Percentiles rank a stretch among this genome's conserved stretches.
These are phyloP conservation scores for Phengaris arion DNA, from an alignment of 2,888 invertebrate genomes.

Conservation along the genomic window DNA sequence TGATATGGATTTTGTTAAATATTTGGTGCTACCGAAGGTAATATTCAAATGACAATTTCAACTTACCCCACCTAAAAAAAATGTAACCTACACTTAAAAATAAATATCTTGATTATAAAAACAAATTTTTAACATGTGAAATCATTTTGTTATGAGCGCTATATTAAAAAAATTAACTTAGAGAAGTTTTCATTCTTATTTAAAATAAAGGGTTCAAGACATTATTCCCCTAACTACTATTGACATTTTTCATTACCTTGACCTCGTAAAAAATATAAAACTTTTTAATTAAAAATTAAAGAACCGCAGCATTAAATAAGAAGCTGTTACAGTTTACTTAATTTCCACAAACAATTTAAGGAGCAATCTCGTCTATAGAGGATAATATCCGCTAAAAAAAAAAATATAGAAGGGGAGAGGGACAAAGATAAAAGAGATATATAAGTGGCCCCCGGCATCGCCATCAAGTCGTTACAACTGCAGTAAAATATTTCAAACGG, in stretches of 20 bases:
- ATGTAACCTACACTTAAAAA: no score
- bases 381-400: conserved; percentile 52
- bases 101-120: no score
- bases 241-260: neutral
- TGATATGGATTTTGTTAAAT: no score
- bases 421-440: conserved; percentile 78
- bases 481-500: conserved; percentile 80
- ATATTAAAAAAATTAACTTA: no score
- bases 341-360: conserved; percentile 43
- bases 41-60: no score
- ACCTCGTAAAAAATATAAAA: neutral
- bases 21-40: no score
- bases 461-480: conserved; percentile 79
- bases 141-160: no score
- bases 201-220: neutral
- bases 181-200: no score
- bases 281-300: conserved; percentile 15
- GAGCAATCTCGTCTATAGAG: conserved; percentile 38
- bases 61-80: no score
- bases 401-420: conserved; percentile 66
- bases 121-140: no score
- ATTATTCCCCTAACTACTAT: neutral
- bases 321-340: conserved; percentile 35
- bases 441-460: conserved; percentile 77
- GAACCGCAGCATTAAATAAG: neutral